A percentile compares a stretch with the other conserved stretches of the same genome.
These are phyloP conservation scores for Pangasius larnaudii DNA, from an alignment of 2,797 vertebrate species.

Conservation along the genomic window DNA sequence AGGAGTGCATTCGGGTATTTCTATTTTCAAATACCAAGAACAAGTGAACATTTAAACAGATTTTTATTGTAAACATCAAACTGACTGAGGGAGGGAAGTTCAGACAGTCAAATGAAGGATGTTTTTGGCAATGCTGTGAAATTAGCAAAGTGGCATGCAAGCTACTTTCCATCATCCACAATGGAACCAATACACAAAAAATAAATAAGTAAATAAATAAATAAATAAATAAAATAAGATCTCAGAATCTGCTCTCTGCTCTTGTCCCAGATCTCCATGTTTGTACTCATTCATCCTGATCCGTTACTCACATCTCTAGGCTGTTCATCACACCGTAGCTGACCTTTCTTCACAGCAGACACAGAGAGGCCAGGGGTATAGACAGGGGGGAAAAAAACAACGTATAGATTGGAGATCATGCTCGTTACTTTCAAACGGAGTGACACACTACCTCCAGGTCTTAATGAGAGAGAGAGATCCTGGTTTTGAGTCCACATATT, in stretches of 20 bases:
- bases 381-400: constrained; percentile 2
- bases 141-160: constrained; percentile 10
- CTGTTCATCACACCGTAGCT: neutral
- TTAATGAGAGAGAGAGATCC: neutral
- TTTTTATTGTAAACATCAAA: constrained; percentile 40
- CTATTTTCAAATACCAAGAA: constrained; percentile 48
- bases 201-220: neutral
- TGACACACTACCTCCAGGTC: neutral
- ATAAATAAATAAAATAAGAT: neutral
- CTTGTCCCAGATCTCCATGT: constrained; percentile 26
- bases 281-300: constrained; percentile 39
- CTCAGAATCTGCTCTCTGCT: constrained; percentile 2
- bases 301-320: constrained; percentile 19
- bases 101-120: constrained; percentile 41
- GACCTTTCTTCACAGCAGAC: neutral
- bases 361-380: neutral
- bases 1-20: constrained; percentile 18
- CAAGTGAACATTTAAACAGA: constrained; percentile 41
- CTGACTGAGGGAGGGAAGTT: constrained; percentile 17
- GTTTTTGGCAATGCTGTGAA: neutral
- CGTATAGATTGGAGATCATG: neutral
- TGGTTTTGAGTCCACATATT: neutral
- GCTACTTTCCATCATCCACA: constrained; percentile 8
- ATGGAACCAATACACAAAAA: neutral
- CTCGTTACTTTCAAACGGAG: constrained; percentile 11